Evolutionary conservation across 1,140 invertebrate genomes (phyloP).

Genomic region (Polypedilum pembai): DNA sequence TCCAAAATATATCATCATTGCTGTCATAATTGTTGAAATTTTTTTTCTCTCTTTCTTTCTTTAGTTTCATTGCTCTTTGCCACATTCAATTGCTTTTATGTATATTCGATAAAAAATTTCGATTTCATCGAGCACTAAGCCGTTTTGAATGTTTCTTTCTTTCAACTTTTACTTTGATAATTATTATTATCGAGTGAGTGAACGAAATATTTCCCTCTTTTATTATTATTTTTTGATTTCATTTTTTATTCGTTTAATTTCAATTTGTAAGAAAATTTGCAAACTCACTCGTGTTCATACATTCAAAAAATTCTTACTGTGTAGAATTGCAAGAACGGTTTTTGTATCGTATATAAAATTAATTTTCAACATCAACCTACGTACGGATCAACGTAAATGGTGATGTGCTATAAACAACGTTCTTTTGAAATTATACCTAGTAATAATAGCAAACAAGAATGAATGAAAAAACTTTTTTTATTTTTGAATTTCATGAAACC

Average conservation of each 20-base stretch:
- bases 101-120: slow-evolving; percentile 1
- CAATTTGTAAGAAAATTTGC: background rate
- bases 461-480: slow-evolving; percentile 3
- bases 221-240: too few species aligned
- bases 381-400: background rate
- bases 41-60: slow-evolving; percentile 7
- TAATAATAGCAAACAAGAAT: slow-evolving; percentile 11
- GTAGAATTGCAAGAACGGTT: background rate
- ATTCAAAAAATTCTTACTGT: background rate
- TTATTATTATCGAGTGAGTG: background rate
- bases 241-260: too few species aligned
- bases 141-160: background rate
- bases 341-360: background rate
- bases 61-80: background rate
- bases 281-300: background rate
- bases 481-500: background rate
- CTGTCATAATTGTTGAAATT: background rate
- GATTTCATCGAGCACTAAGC: background rate
- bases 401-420: slow-evolving; percentile 17
- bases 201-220: too few species aligned
- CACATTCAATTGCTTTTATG: background rate
- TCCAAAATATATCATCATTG: too few species aligned
- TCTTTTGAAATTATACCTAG: background rate
- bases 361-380: slow-evolving; percentile 12
- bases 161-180: slow-evolving; percentile 18